Percentiles rank a stretch among this genome's conserved stretches.
phyloP scores from a whole-genome alignment of 1,140 invertebrate genomes.

The Ectropis grisescens region DNA sequence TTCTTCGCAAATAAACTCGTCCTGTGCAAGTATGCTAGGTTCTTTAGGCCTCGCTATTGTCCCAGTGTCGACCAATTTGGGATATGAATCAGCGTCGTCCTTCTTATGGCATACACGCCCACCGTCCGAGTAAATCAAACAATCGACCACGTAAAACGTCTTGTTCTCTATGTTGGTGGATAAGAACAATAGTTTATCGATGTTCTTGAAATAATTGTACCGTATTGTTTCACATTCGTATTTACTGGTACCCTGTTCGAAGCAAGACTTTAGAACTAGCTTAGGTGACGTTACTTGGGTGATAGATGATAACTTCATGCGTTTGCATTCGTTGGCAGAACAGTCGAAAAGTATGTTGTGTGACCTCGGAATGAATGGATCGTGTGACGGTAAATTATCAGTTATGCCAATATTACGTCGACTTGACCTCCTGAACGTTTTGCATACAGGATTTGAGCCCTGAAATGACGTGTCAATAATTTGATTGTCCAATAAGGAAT shows the following conservation, averaged over 20 bases:
- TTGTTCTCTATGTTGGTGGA: slow-evolving; percentile 32
- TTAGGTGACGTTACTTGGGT: slow-evolving; percentile 24
- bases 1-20: slow-evolving; percentile 52
- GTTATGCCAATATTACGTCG: slow-evolving; percentile 11
- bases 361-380: slow-evolving; percentile 36
- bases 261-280: slow-evolving; percentile 27
- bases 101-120: slow-evolving; percentile 44
- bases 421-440: slow-evolving; percentile 6
- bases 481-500: slow-evolving; percentile 12
- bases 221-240: slow-evolving; percentile 34
- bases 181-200: slow-evolving; percentile 45
- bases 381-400: slow-evolving; percentile 23
- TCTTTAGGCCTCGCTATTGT: slow-evolving; percentile 34
- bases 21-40: slow-evolving; percentile 33
- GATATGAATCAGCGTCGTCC: slow-evolving; percentile 26
- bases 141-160: slow-evolving; percentile 43
- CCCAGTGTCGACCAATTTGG: slow-evolving; percentile 33
- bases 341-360: slow-evolving; percentile 34
- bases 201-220: slow-evolving; percentile 38
- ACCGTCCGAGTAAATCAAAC: slow-evolving; percentile 39
- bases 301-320: slow-evolving; percentile 25
- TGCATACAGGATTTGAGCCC: slow-evolving; percentile 27
- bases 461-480: slow-evolving; percentile 20
- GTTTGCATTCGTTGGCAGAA: slow-evolving; percentile 18
- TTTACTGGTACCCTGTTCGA: slow-evolving; percentile 7